Evolutionary conservation across 2,797 vertebrate genomes (phyloP).

Genomic region (Peromyscus eremicus): DNA sequence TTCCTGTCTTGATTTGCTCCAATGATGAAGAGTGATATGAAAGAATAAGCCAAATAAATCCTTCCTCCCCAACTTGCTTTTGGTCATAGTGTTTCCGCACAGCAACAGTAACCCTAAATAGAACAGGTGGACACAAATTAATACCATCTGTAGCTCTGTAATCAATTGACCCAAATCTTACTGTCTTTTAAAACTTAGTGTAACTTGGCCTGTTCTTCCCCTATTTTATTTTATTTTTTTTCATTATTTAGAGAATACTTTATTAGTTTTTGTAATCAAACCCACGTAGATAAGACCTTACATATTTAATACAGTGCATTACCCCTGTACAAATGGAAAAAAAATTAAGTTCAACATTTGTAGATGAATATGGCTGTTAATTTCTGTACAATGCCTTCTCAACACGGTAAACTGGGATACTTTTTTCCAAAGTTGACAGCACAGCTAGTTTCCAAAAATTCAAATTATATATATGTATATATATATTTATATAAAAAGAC

Average conservation of each 20-base stretch:
- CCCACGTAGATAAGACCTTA: constrained; percentile 99
- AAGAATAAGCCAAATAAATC: neutral
- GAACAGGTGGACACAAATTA: neutral
- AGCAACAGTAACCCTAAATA: neutral
- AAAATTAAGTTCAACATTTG: constrained; percentile 92
- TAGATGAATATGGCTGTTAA: constrained; percentile 93
- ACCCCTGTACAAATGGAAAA: constrained; percentile 99
- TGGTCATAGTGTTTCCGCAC: neutral
- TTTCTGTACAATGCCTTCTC: constrained; percentile 92
- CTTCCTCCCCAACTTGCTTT: neutral
- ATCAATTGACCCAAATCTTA: neutral
- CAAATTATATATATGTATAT: no score
- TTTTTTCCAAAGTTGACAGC: constrained; percentile 89
- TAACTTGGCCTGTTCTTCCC: neutral
- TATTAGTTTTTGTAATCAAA: constrained; percentile 99
- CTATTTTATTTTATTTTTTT: no score
- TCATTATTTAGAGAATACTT: constrained; percentile 99
- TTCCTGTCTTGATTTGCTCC: neutral
- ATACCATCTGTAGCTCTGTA: neutral
- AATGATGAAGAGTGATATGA: neutral
- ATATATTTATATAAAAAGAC: no score
- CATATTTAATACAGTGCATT: constrained; percentile 99
- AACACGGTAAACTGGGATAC: constrained; percentile 90
- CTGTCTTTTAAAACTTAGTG: neutral
- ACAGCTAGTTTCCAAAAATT: no score